Conservation (phyloP, 2,797 vertebrate genomes). For the Chiroxiphia lanceolata region DNA sequence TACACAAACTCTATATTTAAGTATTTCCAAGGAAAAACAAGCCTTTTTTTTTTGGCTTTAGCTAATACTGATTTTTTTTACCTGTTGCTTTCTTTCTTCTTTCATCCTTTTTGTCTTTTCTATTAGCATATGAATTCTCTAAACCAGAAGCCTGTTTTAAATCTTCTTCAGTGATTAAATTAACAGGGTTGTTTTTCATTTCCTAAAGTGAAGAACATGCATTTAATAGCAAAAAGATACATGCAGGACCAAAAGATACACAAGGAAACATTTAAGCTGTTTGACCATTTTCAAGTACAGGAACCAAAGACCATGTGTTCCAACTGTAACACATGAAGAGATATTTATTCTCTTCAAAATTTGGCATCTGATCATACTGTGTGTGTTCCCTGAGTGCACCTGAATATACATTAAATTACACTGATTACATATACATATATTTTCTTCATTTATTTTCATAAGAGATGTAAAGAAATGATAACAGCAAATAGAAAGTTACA, state of each 20-base stretch:
- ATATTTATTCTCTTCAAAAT: not conserved
- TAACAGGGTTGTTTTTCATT: conserved; percentile 89
- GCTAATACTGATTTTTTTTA: conserved; percentile 46
- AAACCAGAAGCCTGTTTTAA: conserved; percentile 81
- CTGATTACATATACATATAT: not conserved
- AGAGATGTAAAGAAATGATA: not conserved
- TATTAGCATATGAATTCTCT: conserved; percentile 78
- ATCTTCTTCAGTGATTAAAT: conserved; percentile 92
- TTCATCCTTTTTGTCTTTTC: conserved; percentile 92
- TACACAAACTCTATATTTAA: not conserved
- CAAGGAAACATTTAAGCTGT: not conserved
- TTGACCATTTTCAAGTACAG: not conserved
- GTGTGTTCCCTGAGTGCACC: not conserved
- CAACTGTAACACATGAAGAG: not conserved
- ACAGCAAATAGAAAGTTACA: not conserved
- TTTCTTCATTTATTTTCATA: not conserved
- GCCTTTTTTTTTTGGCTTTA: not conserved
- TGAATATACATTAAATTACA: not conserved
- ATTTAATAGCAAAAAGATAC: not conserved
- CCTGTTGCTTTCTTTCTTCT: conserved; percentile 89
- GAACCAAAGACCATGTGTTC: not conserved
- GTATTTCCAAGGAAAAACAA: not conserved
- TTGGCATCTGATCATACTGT: not conserved
- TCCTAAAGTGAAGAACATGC: conserved; percentile 79
- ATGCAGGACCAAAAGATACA: not conserved